Evolutionary conservation across 2,888 invertebrate species (phyloP), one percentile per base, ranked within the genome.

Genomic region (Gari tellinella): DNA sequence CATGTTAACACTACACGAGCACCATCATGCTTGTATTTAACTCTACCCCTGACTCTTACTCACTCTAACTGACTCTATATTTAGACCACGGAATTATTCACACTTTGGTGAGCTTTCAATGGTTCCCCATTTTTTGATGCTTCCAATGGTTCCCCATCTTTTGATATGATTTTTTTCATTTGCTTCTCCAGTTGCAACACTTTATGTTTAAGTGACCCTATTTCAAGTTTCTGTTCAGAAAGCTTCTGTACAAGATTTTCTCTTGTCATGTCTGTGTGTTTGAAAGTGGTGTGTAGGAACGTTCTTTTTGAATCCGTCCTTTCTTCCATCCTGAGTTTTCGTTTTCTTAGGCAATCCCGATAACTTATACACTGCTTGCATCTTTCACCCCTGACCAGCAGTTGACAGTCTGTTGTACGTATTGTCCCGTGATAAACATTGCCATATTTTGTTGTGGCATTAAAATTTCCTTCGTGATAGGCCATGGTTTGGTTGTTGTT

Each of bases 381-480:
- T 57, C 56, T 63, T 7, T 26, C 21, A n/a, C 51, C 21, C 2
- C 52, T 45, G 1, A 21, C 19, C 21, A 69, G 26, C 1, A 63
- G 40, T 5, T 19, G 7, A 21, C 69, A 69, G 17, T 57, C 14
- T 4, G 40, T 21, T 10, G 49, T 17, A 25, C 65, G 25, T 15
- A 69, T 57, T 4, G 69, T 69, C 19, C 63, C 56, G 14, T 19
- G 31, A 19, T 69, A 69, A 3, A 26, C 21, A 12, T 38, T 5
- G 48, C 43, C 40, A 14, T 43, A 4, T 8, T 8, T 51, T 14
- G 41, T 14, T 1, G 14, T 17, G 15, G 63, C 62, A 14, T 45
- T 17, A 56, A 69, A 69, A 46, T 69, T 57, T 1, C 57, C 58
- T 52, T 69, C 69, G 17, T 51, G 26, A 40, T 49, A 65, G 17